Conservation (phyloP, 2,888 invertebrate species). For the Chymomyza caudatula region DNA sequence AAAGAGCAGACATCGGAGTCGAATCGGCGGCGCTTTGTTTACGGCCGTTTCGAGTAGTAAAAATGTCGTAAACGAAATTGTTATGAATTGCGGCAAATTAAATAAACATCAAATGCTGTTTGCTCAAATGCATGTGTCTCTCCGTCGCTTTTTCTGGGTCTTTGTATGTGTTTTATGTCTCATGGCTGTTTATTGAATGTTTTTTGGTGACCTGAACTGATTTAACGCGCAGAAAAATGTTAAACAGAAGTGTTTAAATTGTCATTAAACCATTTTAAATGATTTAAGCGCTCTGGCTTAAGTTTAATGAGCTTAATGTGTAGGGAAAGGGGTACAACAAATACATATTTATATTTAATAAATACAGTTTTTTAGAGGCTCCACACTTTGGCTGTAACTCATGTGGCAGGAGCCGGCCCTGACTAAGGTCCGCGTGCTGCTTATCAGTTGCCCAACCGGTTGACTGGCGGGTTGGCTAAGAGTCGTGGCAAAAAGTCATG, state of each 20-base stretch:
- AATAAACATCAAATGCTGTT: constrained; percentile 73
- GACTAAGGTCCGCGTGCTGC: constrained; percentile 42
- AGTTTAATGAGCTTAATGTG: not conserved
- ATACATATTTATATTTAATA: too few species aligned
- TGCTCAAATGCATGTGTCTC: not conserved
- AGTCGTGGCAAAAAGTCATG: not conserved
- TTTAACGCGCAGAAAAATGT: constrained; percentile 16
- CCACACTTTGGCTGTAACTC: too few species aligned
- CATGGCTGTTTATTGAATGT: constrained; percentile 41
- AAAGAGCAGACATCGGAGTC: constrained; percentile 15
- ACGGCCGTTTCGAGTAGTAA: constrained; percentile 58
- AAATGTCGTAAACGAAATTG: constrained; percentile 73
- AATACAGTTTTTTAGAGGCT: too few species aligned
- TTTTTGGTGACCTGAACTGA: constrained; percentile 23
- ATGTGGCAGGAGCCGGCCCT: not conserved
- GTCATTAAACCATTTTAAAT: constrained; percentile 3
- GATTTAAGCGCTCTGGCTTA: not conserved
- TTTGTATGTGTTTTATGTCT: constrained; percentile 31
- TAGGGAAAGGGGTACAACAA: not conserved
- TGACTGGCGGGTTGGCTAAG: not conserved
- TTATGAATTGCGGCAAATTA: constrained; percentile 71
- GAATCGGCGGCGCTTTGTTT: constrained; percentile 56
- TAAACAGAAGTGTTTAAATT: constrained; percentile 59
- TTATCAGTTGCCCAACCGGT: constrained; percentile 34
- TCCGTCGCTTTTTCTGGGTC: not conserved